A percentile compares a stretch with the other conserved stretches of the same genome.
Conservation (phyloP, 2,888 invertebrate species). For the Margaritifera margaritifera region DNA sequence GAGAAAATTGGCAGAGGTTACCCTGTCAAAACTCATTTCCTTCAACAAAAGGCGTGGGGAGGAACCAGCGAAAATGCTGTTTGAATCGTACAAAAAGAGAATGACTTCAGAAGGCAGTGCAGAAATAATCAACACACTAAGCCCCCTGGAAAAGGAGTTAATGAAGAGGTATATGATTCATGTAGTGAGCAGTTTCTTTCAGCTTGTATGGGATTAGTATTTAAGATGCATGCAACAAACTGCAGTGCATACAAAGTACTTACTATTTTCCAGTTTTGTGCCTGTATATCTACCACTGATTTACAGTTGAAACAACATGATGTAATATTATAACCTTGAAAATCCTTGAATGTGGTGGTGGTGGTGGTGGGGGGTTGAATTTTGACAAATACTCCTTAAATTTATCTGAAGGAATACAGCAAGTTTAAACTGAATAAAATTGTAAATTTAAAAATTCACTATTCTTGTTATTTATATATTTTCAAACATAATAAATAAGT, state of each 20-base stretch:
- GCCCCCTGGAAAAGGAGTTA: constrained; percentile 2
- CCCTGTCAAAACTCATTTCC: constrained; percentile 5
- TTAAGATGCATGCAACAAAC: neutral
- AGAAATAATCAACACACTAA: constrained; percentile 5
- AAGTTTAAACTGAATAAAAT: too few relatives aligned
- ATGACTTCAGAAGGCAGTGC: constrained; percentile 2
- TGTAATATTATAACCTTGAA: too few relatives aligned
- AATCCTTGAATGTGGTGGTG: too few relatives aligned
- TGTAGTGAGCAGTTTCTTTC: neutral
- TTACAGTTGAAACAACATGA: too few relatives aligned
- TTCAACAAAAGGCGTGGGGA: constrained; percentile 10
- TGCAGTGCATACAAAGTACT: neutral
- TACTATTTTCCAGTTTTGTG: neutral
- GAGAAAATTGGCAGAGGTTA: constrained; percentile 12
- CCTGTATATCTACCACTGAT: too few relatives aligned
- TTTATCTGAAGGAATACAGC: too few relatives aligned
- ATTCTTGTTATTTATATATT: too few relatives aligned
- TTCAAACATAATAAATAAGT: too few relatives aligned
- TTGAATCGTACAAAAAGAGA: neutral
- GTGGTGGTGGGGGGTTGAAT: too few relatives aligned
- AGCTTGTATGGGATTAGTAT: neutral
- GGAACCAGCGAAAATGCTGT: constrained; percentile 4
- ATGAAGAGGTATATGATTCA: constrained; percentile 4
- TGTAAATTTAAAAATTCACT: too few relatives aligned
- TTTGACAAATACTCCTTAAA: too few relatives aligned